These are phyloP conservation scores for Iguana delicatissima DNA, from an alignment of 2,797 vertebrate species.

Conservation along the genomic window DNA sequence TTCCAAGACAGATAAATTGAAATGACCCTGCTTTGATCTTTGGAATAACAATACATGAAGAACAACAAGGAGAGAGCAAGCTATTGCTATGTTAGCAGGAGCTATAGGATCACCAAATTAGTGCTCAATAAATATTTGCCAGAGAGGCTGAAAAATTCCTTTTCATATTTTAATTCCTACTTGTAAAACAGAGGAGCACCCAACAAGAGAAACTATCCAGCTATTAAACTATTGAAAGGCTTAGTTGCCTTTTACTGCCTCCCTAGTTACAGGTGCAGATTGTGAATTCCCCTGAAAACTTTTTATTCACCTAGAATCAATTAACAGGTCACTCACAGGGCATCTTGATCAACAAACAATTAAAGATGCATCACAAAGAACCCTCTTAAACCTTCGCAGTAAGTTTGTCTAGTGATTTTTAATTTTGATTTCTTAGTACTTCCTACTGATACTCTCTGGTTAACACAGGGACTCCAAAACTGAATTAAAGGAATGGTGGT, in stretches of 20 bases:
- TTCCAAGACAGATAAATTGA: conserved; percentile 98
- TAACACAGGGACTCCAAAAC: conserved; percentile 63
- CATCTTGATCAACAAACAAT: conserved; percentile 48
- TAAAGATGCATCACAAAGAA: conserved; percentile 49
- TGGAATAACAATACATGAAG: conserved; percentile 89
- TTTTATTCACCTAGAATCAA: conserved; percentile 68
- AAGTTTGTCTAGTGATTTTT: conserved; percentile 42
- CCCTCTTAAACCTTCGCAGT: conserved; percentile 50
- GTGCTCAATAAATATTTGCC: conserved; percentile 99
- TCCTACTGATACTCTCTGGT: conserved; percentile 36
- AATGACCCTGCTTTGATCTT: conserved; percentile 96
- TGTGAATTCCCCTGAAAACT: conserved; percentile 75
- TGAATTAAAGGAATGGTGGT: conserved; percentile 67
- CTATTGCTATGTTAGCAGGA: conserved; percentile 86
- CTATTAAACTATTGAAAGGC: conserved; percentile 67
- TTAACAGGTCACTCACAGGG: conserved; percentile 38
- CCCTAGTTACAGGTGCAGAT: conserved; percentile 73
- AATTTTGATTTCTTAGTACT: conserved; percentile 60
- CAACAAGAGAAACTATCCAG: conserved; percentile 81
- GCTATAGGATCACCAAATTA: conserved; percentile 97
- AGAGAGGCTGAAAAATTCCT: conserved; percentile 91
- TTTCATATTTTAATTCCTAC: conserved; percentile 98
- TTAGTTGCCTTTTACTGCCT: conserved; percentile 82
- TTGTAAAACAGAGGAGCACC: conserved; percentile 88
- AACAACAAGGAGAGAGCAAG: conserved; percentile 82